A percentile compares a stretch with the other conserved stretches of the same genome.
phyloP scores from a whole-genome alignment of 2,113 vertebrate species.

The Ageneiosus marmoratus region DNA sequence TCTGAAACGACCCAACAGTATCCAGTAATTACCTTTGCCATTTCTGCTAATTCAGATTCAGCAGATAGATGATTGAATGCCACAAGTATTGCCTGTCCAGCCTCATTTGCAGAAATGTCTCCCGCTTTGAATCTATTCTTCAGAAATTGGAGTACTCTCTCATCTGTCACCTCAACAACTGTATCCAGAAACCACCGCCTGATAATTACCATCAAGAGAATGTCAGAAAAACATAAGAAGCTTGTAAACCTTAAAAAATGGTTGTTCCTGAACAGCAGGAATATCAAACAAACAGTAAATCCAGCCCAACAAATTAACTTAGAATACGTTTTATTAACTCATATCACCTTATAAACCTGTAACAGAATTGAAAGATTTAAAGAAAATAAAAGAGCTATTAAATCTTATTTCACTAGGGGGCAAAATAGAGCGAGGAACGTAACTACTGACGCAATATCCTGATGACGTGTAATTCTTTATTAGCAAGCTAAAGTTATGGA shows the following conservation, averaged over 20 bases:
- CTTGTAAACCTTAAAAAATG: neutral
- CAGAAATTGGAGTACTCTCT: slow-evolving; percentile 75
- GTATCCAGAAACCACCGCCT: slow-evolving; percentile 79
- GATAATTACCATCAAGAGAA: slow-evolving; percentile 14
- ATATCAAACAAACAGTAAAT: neutral
- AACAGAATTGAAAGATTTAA: neutral
- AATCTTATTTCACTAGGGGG: neutral
- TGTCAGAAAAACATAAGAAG: neutral
- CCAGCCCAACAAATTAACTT: neutral
- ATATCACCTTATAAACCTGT: neutral
- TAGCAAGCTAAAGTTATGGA: neutral
- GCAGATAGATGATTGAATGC: slow-evolving; percentile 69
- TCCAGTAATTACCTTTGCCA: slow-evolving; percentile 68
- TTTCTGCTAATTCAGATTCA: slow-evolving; percentile 62
- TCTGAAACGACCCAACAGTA: neutral
- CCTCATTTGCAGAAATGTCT: slow-evolving; percentile 67
- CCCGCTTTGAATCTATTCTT: slow-evolving; percentile 66
- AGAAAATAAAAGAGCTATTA: neutral
- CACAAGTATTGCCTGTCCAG: slow-evolving; percentile 65
- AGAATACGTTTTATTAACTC: neutral
- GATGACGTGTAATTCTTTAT: neutral
- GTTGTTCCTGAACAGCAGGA: neutral
- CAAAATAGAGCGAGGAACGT: neutral
- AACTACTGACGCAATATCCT: neutral
- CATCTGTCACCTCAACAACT: slow-evolving; percentile 66